Conservation (phyloP, 2,888 invertebrate genomes). For the Sussaba pulchella region DNA sequence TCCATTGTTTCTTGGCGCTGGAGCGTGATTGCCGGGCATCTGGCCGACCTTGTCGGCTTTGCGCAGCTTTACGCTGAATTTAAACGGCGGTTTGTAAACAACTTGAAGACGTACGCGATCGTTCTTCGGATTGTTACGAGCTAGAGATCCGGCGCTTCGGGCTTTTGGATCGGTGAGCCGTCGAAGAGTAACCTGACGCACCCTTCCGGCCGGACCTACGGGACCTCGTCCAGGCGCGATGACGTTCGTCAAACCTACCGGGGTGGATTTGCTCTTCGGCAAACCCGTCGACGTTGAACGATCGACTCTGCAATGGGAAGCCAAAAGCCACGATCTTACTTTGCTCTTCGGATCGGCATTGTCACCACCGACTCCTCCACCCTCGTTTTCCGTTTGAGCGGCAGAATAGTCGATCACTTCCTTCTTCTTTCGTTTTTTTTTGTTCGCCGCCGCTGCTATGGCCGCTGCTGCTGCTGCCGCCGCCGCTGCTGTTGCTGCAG, state of each 20-base stretch:
- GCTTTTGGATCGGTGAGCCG: slow-evolving; percentile 84
- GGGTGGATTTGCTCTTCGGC: slow-evolving; percentile 94
- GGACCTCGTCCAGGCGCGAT: slow-evolving; percentile 79
- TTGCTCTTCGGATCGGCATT: slow-evolving; percentile 88
- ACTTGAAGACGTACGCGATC: slow-evolving; percentile 90
- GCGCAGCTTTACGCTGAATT: slow-evolving; percentile 92
- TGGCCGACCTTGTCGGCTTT: slow-evolving; percentile 89
- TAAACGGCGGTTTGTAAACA: slow-evolving; percentile 94
- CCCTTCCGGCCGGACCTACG: slow-evolving; percentile 88
- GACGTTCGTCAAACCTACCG: slow-evolving; percentile 88
- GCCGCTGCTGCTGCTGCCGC: slow-evolving; percentile 74
- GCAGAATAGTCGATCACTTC: slow-evolving; percentile 93
- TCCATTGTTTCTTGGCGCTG: slow-evolving; percentile 61
- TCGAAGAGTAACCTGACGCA: slow-evolving; percentile 70
- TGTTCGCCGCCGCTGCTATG: slow-evolving; percentile 82
- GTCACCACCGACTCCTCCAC: slow-evolving; percentile 82
- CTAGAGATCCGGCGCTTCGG: slow-evolving; percentile 90
- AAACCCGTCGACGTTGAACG: slow-evolving; percentile 84
- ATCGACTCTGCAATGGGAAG: slow-evolving; percentile 85
- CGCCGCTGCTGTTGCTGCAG: slow-evolving; percentile 8
- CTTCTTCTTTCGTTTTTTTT: slow-evolving; percentile 88
- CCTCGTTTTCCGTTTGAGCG: slow-evolving; percentile 87
- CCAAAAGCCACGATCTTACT: slow-evolving; percentile 94
- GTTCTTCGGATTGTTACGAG: slow-evolving; percentile 86
- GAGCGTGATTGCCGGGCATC: slow-evolving; percentile 84